Evolutionary conservation across 2,888 invertebrate genomes (phyloP), one percentile per base, ranked within the genome.

Genomic region (Thymelicus lineola): DNA sequence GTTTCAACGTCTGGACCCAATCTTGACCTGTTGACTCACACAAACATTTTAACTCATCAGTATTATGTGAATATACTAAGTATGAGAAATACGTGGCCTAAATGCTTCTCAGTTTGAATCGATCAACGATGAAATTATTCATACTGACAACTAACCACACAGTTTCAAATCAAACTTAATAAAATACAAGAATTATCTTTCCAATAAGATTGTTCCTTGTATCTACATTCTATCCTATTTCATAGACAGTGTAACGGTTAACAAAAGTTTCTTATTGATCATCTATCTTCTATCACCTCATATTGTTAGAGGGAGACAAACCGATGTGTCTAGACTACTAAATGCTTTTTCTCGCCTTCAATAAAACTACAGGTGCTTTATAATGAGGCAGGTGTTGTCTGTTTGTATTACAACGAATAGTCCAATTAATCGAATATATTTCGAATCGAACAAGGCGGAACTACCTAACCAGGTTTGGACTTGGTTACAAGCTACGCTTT

Each of bases 341-440:
- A 57, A 55, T 57, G 64, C 50, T 62, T 66, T 67, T 73, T 70
- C 66, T 45, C 53, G 14, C 63, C 46, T 70, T 50, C 17, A 67
- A 58, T 45, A 58, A 66, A 60, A 69, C 53, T 71, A 86, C 86
- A 87, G 86, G 84, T 87, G 86, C 77, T 65, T 61, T 28, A 55
- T 55, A 28, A 15, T 12, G 6, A 71, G 75, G 80, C 89, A 89
- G 89, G 87, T 89, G 89, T 86, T 9, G 63, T 42, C 17, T 61
- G 80, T 87, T 88, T 87, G 82, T 83, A 84, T 82, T 84, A 72
- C 76, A 76, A 80, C 76, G 83, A 82, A 86, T 85, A 80, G 82
- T 80, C 83, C 88, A 86, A 88, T 88, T 87, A 86, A 80, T 79
- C 14, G 63, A 60, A 42, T 50, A 68, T 53, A 50, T 63, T 46